These are phyloP conservation scores for Myotis lucifugus DNA, from an alignment of 2,113 vertebrate species.

Conservation along the genomic window DNA sequence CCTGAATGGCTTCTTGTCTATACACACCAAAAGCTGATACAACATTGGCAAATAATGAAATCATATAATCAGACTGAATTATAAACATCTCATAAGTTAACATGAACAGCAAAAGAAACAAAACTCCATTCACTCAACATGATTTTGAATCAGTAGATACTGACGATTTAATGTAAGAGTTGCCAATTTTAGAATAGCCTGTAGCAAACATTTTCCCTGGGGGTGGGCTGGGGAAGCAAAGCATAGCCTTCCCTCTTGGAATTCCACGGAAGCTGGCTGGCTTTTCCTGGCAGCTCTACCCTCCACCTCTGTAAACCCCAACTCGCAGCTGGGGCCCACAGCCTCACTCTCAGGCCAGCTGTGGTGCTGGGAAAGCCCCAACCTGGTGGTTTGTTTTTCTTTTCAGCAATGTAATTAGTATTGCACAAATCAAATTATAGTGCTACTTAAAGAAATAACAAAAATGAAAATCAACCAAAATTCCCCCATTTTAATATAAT, in stretches of 20 bases:
- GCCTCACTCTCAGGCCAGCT: background rate
- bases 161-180: background rate
- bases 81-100: background rate
- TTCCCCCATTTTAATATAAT: conserved; percentile 8
- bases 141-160: background rate
- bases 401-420: conserved; percentile 36
- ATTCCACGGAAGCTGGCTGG: background rate
- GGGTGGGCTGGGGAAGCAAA: background rate
- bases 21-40: background rate
- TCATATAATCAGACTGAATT: background rate
- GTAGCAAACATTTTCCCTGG: background rate
- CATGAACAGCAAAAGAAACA: background rate
- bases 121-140: background rate
- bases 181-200: background rate
- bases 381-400: background rate
- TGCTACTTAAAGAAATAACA: conserved; percentile 14
- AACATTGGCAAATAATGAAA: background rate
- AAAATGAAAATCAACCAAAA: conserved; percentile 10
- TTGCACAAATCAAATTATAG: background rate
- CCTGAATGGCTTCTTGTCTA: background rate
- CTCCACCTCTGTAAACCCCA: background rate
- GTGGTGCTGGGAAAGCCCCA: background rate
- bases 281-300: background rate
- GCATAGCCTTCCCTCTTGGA: background rate
- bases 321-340: background rate